Percentiles rank a stretch among this genome's conserved stretches.
Evolutionary conservation across 2,888 invertebrate species (phyloP).

Genomic region (Chalcis sispes): DNA sequence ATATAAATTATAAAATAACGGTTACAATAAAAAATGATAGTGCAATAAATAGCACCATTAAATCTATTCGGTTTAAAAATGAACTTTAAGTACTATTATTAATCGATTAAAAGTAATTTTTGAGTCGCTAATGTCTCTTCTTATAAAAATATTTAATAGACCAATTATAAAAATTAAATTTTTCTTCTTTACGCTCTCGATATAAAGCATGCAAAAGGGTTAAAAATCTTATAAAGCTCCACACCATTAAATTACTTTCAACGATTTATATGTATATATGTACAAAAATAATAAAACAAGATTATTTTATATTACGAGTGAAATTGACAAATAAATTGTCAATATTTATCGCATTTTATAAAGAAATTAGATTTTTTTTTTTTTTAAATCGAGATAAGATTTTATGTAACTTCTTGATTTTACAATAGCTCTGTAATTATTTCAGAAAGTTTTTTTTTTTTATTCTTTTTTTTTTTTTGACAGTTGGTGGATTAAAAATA

Average conservation of each 20-base stretch:
- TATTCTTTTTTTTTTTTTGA: too few species aligned
- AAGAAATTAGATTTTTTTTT: constrained; percentile 40
- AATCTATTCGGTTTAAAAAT: background rate
- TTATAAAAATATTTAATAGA: constrained; percentile 60
- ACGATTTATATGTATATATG: constrained; percentile 61
- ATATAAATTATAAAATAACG: constrained; percentile 20
- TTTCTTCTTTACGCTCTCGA: constrained; percentile 47
- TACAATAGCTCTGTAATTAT: constrained; percentile 25
- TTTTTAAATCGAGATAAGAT: constrained; percentile 49
- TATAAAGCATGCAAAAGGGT: constrained; percentile 54
- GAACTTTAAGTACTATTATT: constrained; percentile 16
- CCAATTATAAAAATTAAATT: constrained; percentile 62
- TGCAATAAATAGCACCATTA: constrained; percentile 33
- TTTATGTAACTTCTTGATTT: constrained; percentile 48
- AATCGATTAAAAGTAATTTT: constrained; percentile 32
- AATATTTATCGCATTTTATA: constrained; percentile 47
- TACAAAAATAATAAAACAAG: constrained; percentile 62
- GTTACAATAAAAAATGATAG: constrained; percentile 11
- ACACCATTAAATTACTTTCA: constrained; percentile 60
- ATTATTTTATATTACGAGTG: constrained; percentile 53
- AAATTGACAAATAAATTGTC: constrained; percentile 50
- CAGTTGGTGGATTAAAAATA: too few species aligned
- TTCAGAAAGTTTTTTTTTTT: constrained; percentile 21
- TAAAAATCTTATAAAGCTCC: constrained; percentile 57
- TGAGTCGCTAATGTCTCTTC: constrained; percentile 36